phyloP scores from a whole-genome alignment of 2,797 vertebrate genomes.

The Anguilla obscura region DNA sequence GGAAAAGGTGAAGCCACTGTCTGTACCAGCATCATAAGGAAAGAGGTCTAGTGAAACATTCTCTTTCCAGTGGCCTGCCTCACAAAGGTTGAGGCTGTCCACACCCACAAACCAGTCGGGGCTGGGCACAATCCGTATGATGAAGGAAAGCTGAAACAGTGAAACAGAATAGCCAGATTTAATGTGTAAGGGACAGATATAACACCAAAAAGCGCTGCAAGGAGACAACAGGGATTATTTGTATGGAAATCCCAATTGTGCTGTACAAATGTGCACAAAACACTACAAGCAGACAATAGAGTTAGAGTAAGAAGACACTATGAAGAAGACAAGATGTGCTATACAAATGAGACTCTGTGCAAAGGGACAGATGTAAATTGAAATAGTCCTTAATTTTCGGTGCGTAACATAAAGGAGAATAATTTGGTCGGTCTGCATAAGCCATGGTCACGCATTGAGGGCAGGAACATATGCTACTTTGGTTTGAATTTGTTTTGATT shows the following conservation, averaged over 20 bases:
- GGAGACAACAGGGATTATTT: background rate
- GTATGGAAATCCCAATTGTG: background rate
- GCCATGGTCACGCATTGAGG: no score
- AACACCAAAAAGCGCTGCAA: slow-evolving; percentile 10
- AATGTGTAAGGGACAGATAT: slow-evolving; percentile 14
- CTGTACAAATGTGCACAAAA: background rate
- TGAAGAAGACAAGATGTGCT: no score
- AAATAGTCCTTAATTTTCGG: no score
- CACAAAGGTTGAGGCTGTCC: slow-evolving; percentile 86
- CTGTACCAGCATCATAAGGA: slow-evolving; percentile 92
- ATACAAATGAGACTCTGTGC: no score
- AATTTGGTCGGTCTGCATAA: no score
- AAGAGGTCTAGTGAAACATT: slow-evolving; percentile 80
- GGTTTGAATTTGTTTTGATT: no score
- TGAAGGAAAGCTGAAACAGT: slow-evolving; percentile 88
- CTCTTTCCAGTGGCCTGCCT: slow-evolving; percentile 84
- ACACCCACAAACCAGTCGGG: slow-evolving; percentile 97
- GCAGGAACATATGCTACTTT: no score
- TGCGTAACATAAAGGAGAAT: no score
- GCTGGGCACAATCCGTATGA: slow-evolving; percentile 89
- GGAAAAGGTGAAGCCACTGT: slow-evolving; percentile 98
- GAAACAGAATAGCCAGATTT: slow-evolving; percentile 37
- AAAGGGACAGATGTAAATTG: no score
- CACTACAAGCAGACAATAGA: no score
- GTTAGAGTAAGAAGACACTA: no score